Conservation (phyloP, 2,888 invertebrate species). For the Pammene fasciana region DNA sequence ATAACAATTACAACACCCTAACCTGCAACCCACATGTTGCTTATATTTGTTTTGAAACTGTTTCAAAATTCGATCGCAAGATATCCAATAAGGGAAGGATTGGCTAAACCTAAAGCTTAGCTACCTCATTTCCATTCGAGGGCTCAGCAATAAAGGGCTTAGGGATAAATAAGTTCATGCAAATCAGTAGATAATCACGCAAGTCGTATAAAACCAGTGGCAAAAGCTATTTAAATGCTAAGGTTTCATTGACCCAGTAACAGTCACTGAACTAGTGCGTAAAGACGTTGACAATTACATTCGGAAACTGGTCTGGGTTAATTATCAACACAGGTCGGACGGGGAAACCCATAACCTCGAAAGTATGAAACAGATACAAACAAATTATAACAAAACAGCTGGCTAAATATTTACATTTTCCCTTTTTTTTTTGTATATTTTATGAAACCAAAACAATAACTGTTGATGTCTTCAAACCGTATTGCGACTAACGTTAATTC, state of each 20-base stretch:
- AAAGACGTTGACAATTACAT: constrained; percentile 25
- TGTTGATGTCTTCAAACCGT: constrained; percentile 10
- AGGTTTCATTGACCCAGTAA: constrained; percentile 29
- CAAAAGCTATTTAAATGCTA: constrained; percentile 31
- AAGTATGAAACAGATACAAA: constrained; percentile 24
- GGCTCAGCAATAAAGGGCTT: constrained; percentile 17
- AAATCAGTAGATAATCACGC: constrained; percentile 29
- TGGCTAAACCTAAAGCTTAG: constrained; percentile 28
- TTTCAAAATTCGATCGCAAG: constrained; percentile 29
- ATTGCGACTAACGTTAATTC: constrained; percentile 1
- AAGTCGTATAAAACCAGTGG: constrained; percentile 29
- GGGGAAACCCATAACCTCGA: constrained; percentile 22
- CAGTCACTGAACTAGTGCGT: constrained; percentile 13
- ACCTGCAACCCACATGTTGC: constrained; percentile 39
- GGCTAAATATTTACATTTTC: constrained; percentile 15
- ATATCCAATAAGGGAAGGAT: constrained; percentile 38
- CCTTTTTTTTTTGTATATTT: constrained; percentile 2
- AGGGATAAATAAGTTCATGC: constrained; percentile 25
- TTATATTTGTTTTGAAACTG: constrained; percentile 35
- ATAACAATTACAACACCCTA: constrained; percentile 32
- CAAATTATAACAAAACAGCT: constrained; percentile 4
- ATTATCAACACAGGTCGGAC: constrained; percentile 10
- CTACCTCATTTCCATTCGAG: constrained; percentile 33
- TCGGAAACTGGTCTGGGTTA: constrained; percentile 22
- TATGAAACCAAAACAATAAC: constrained; percentile 9